These are phyloP conservation scores for Oryctes rhinoceros DNA, from an alignment of 1,140 invertebrate genomes.

Conservation along the genomic window DNA sequence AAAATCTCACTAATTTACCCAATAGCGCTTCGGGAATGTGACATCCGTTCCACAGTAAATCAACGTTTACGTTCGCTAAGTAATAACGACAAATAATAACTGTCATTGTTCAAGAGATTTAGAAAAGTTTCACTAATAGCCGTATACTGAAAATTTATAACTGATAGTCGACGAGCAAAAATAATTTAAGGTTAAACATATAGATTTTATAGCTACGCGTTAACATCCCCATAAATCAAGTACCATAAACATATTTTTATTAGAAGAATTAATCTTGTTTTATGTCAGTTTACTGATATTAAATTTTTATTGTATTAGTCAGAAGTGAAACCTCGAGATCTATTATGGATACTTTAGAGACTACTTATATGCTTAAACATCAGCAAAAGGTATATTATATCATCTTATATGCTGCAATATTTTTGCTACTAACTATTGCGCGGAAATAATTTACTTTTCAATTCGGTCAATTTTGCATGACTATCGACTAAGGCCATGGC, in stretches of 20 bases:
- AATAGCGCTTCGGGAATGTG: constrained; percentile 15
- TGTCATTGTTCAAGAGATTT: constrained; percentile 35
- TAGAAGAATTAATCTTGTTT: constrained; percentile 39
- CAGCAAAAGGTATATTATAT: neutral
- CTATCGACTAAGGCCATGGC: constrained; percentile 14
- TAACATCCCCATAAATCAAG: constrained; percentile 41
- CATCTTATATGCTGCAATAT: neutral
- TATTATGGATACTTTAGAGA: neutral
- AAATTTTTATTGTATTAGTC: constrained; percentile 21
- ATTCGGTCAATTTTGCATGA: neutral
- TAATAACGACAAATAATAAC: constrained; percentile 37
- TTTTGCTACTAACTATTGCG: neutral
- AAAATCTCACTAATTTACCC: constrained; percentile 32
- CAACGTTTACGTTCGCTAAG: constrained; percentile 26
- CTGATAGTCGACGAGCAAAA: constrained; percentile 29
- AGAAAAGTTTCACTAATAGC: constrained; percentile 39
- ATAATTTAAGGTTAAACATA: constrained; percentile 38
- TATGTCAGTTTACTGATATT: constrained; percentile 36
- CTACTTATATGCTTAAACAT: neutral
- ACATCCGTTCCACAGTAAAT: constrained; percentile 35
- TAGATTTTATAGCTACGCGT: constrained; percentile 36
- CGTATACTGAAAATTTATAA: constrained; percentile 39
- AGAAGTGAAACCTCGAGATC: neutral
- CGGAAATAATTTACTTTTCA: neutral
- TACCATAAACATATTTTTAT: constrained; percentile 40